A percentile compares a stretch with the other conserved stretches of the same genome.
Conservation (phyloP, 2,888 invertebrate genomes). For the Thereva nobilitata region DNA sequence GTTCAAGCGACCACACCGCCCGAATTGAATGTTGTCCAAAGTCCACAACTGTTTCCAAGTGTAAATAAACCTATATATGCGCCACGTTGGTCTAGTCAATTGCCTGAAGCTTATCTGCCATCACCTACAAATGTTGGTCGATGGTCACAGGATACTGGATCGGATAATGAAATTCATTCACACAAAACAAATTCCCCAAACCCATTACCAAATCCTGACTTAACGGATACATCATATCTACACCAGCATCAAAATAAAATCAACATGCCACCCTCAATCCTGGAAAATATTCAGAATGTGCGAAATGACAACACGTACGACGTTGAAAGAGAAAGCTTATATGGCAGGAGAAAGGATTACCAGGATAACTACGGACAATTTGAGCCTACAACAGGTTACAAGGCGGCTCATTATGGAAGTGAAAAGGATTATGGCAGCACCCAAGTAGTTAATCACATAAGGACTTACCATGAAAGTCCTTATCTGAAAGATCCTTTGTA, state of each 20-base stretch:
- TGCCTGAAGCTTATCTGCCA: slow-evolving; percentile 67
- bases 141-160: slow-evolving; percentile 80
- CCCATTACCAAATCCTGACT: slow-evolving; percentile 76
- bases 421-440: slow-evolving; percentile 54
- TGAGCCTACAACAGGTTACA: slow-evolving; percentile 43
- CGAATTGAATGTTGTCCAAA: slow-evolving; percentile 66
- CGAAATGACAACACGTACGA: slow-evolving; percentile 57
- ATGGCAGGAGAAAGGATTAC: slow-evolving; percentile 53
- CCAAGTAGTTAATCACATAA: slow-evolving; percentile 56
- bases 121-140: slow-evolving; percentile 62
- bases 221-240: slow-evolving; percentile 68
- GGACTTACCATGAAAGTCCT: slow-evolving; percentile 55
- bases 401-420: slow-evolving; percentile 51
- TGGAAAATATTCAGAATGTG: slow-evolving; percentile 65
- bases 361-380: slow-evolving; percentile 55
- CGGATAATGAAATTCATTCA: slow-evolving; percentile 71
- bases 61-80: slow-evolving; percentile 67
- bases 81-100: slow-evolving; percentile 70
- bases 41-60: slow-evolving; percentile 71
- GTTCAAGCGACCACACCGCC: slow-evolving; percentile 66
- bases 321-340: slow-evolving; percentile 52
- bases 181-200: slow-evolving; percentile 69
- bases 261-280: slow-evolving; percentile 62
- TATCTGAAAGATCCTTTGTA: slow-evolving; percentile 56
- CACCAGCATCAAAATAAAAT: slow-evolving; percentile 61